Percentiles rank a stretch among this genome's conserved stretches.
Evolutionary conservation across 2,113 vertebrate species (phyloP).

Genomic region (Tinamus guttatus): DNA sequence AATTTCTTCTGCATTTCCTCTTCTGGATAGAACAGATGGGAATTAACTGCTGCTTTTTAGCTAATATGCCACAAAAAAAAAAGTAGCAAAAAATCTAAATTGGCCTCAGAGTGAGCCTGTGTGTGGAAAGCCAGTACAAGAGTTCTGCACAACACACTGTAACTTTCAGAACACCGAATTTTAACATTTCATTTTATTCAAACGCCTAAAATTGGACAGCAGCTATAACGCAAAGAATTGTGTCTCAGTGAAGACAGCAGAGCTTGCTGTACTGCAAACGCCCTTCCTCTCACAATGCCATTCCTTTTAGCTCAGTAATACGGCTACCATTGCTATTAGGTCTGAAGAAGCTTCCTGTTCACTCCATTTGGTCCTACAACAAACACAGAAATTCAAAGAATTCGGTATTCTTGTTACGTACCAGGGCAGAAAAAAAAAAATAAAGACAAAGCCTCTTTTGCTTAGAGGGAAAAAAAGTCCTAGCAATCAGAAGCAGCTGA

Average conservation of each 20-base stretch:
- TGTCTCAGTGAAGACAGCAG: not conserved
- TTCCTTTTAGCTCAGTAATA: not conserved
- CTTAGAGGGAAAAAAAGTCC: not conserved
- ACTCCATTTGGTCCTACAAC: not conserved
- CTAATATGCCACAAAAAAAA: not conserved
- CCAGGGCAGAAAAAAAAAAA: not conserved
- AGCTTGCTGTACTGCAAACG: not conserved
- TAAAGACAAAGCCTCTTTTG: not conserved
- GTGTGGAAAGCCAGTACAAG: not conserved
- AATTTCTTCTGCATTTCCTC: not conserved
- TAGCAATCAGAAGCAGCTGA: not conserved
- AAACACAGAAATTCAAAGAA: not conserved
- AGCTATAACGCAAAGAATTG: not conserved
- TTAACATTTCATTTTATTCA: not conserved
- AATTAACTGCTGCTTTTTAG: not conserved
- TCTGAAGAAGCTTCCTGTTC: not conserved
- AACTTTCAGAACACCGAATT: not conserved
- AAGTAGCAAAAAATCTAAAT: not conserved
- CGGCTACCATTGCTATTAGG: not conserved
- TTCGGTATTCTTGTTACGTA: not conserved
- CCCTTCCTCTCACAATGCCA: not conserved
- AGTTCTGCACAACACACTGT: not conserved
- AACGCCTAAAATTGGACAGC: not conserved
- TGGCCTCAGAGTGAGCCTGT: not conserved
- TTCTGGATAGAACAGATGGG: not conserved